Evolutionary conservation across 2,797 vertebrate species (phyloP).

Genomic region (Poliocrania exsul): DNA sequence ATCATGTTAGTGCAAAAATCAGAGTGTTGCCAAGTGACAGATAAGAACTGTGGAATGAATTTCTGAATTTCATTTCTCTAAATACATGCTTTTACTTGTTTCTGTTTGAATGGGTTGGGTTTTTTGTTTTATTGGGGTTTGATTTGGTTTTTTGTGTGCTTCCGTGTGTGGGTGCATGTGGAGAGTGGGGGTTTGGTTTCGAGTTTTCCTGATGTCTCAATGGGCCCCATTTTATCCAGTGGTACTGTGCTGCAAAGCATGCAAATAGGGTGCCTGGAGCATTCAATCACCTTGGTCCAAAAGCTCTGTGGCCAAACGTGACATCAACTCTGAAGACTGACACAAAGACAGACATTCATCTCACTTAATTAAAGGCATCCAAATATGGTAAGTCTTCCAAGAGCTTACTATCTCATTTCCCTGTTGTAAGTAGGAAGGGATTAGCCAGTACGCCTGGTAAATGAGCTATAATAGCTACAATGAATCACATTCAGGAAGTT

Average conservation of each 20-base stretch:
- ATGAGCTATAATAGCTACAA: not conserved
- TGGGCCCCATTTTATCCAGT: not conserved
- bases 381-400: not conserved
- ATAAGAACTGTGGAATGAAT: slow-evolving; percentile 48
- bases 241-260: not conserved
- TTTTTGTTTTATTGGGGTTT: not conserved
- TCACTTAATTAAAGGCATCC: not conserved
- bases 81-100: slow-evolving; percentile 37
- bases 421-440: not conserved
- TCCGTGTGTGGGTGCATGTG: not conserved
- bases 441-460: not conserved
- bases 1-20: slow-evolving; percentile 65
- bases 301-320: not conserved
- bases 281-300: slow-evolving; percentile 23
- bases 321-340: not conserved
- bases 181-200: not conserved
- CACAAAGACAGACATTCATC: not conserved
- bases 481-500: not conserved
- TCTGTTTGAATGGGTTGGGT: not conserved
- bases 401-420: not conserved
- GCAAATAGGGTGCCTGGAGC: not conserved
- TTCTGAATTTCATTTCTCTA: slow-evolving; percentile 46
- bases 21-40: slow-evolving; percentile 68
- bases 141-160: not conserved
- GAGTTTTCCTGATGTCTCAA: slow-evolving; percentile 32